Conservation (phyloP, 2,888 invertebrate species). For the Campoplex nolae region DNA sequence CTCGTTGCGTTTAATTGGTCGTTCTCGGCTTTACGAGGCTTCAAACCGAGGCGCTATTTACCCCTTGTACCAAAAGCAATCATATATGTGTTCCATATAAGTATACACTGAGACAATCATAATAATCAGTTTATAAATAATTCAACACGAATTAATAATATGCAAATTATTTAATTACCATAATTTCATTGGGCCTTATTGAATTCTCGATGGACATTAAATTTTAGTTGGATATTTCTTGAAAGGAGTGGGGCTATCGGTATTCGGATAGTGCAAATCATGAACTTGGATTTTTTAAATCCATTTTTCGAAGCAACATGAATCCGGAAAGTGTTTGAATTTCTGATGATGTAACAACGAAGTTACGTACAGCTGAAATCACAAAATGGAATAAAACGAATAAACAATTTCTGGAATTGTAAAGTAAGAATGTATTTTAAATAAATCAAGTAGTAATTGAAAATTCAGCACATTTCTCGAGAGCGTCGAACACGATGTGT, state of each 20-base stretch:
- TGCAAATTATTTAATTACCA: not conserved
- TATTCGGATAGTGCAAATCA: not conserved
- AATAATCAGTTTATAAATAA: not conserved
- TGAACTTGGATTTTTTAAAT: not conserved
- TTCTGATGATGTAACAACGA: not conserved
- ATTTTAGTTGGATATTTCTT: not conserved
- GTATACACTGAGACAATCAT: not conserved
- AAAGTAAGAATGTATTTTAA: not conserved
- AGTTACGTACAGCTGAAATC: not conserved
- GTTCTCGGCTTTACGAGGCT: constrained; percentile 81
- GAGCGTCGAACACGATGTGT: constrained; percentile 33
- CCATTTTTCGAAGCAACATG: not conserved
- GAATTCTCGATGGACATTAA: not conserved
- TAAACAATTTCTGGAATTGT: not conserved
- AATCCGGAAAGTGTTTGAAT: not conserved
- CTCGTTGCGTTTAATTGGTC: constrained; percentile 83
- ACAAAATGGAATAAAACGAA: not conserved
- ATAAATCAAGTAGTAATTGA: constrained; percentile 24
- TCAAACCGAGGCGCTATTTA: constrained; percentile 74
- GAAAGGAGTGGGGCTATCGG: not conserved
- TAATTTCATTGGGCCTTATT: not conserved
- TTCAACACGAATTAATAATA: not conserved
- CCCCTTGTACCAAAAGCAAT: constrained; percentile 45
- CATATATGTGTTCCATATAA: constrained; percentile 31
- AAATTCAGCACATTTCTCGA: constrained; percentile 11